Evolutionary conservation across 2,113 vertebrate genomes (phyloP).

Genomic region (Microtus montanus): DNA sequence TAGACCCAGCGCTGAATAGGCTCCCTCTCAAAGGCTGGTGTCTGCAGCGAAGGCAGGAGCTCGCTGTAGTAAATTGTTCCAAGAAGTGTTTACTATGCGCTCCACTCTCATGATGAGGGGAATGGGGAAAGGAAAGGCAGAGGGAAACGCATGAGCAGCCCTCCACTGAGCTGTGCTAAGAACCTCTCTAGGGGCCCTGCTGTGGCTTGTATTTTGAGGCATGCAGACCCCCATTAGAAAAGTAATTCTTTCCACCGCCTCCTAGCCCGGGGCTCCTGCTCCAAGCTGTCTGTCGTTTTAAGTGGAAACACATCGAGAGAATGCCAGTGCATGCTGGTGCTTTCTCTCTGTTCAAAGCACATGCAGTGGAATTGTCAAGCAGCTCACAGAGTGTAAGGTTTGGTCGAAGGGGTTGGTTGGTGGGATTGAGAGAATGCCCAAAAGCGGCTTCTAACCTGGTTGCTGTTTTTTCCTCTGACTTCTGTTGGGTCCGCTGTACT

Average conservation of each 20-base stretch:
- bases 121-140: constrained; percentile 2
- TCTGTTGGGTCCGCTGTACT: not conserved
- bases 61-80: constrained; percentile 62
- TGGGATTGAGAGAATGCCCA: not conserved
- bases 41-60: constrained; percentile 23
- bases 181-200: not conserved
- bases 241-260: constrained; percentile 18
- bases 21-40: constrained; percentile 12
- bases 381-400: not conserved
- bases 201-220: constrained; percentile 2
- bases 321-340: constrained; percentile 39
- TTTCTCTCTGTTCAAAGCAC: constrained; percentile 34
- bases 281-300: not conserved
- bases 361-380: constrained; percentile 59
- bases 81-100: constrained; percentile 73
- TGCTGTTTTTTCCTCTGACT: not conserved
- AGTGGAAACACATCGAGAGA: constrained; percentile 64
- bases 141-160: not conserved
- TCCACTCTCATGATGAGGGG: not conserved
- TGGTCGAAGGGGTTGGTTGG: not conserved
- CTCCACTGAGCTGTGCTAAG: not conserved
- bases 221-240: not conserved
- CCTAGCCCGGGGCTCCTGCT: not conserved
- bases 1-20: constrained; percentile 1
- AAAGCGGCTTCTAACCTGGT: constrained; percentile 21